Base-by-base conservation (phyloP, 2,888 invertebrate species). In the Drymonia ruficornis region DNA sequence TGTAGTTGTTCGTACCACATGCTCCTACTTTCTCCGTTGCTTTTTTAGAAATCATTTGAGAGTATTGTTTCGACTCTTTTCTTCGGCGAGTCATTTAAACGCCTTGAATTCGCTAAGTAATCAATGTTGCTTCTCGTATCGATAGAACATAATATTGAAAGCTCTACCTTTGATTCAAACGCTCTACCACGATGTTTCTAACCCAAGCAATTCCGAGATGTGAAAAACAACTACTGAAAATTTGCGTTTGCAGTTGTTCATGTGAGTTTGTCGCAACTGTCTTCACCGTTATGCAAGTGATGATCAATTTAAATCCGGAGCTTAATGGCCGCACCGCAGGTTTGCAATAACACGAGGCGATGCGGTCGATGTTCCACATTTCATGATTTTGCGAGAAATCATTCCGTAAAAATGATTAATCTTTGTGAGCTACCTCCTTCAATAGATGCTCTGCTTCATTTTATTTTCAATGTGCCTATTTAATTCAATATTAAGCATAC, bases 1-100 rank as follows among this genome's bases (percentile, higher is more conserved):
- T 40, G 15, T 42, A 13, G 8, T 1, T 42, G 8, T n/a, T 38
- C 23, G n/a, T n/a, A n/a, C 7, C 6, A 13, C 40, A 15, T 15
- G n/a, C 40, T 48, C 38, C 38, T 53, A 55, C 58, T 70, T 66
- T 67, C 69, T 51, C 63, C 59, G 50, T 49, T 18, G 29, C 23
- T 38, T 63, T 61, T 59, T 50, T 9, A 38, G 16, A 18, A 42
- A 42, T 18, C 18, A 18, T 18, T 42, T 42, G n/a, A 42, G 9
- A 11, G 42, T 42, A 42, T 11, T 31, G 9, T 31, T 31, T 31
- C 7, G 12, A 31, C 2, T 31, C 4, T 12, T 11, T 31, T 31
- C 31, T 38, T 38, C 15, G n/a, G n/a, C 13, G n/a, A 38, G 13
- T 15, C 1, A 38, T 15, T n/a, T 1, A 38, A 15, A 38, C n/a